Evolutionary conservation across 2,888 invertebrate genomes (phyloP).

Genomic region (Diachrysia chrysitis): DNA sequence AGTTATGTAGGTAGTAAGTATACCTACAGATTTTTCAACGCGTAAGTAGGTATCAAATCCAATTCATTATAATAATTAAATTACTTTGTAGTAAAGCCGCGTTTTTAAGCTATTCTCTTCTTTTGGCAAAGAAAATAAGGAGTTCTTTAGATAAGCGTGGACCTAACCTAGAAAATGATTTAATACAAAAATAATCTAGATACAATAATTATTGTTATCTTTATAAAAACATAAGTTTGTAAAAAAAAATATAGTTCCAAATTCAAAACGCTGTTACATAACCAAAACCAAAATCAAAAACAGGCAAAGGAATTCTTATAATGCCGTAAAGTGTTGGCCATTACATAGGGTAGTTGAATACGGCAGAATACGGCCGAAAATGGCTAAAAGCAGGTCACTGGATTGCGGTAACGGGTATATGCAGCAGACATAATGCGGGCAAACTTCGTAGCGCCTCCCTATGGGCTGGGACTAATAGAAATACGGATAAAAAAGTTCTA

Average conservation of each 20-base stretch:
- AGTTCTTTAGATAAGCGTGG: too few species aligned
- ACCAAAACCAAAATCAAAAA: background rate
- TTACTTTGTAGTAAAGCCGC: too few species aligned
- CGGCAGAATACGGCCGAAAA: constrained; percentile 34
- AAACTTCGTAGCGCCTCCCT: constrained; percentile 18
- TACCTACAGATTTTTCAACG: too few species aligned
- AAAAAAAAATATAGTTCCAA: background rate
- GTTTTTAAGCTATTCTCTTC: too few species aligned
- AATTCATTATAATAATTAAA: too few species aligned
- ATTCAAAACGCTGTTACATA: background rate
- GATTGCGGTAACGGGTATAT: constrained; percentile 48
- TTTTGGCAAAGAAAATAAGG: too few species aligned
- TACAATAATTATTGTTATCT: too few species aligned
- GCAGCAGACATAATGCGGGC: constrained; percentile 59
- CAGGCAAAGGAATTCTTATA: background rate
- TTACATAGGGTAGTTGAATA: constrained; percentile 3
- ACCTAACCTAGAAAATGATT: too few species aligned
- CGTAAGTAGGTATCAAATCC: too few species aligned
- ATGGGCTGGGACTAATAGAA: background rate
- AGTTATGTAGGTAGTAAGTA: too few species aligned
- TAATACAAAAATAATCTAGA: too few species aligned
- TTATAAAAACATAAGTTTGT: too few species aligned
- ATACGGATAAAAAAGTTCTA: constrained; percentile 12
- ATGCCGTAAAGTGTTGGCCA: background rate
- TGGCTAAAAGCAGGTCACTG: constrained; percentile 46